phyloP scores from a whole-genome alignment of 2,113 vertebrate species.

The Rafetus swinhoei region DNA sequence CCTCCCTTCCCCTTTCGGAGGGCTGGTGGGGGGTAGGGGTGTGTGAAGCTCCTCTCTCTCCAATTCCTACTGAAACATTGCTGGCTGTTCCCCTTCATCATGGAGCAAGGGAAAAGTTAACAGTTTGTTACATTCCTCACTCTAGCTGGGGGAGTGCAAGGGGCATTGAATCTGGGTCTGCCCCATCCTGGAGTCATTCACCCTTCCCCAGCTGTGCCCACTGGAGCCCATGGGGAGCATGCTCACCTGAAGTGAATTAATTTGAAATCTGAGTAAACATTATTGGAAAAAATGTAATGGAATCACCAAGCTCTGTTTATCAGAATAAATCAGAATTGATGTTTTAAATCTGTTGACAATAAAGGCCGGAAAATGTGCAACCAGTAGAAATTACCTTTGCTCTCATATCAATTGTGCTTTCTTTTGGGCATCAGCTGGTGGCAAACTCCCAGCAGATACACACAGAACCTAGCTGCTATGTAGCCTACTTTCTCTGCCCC shows the following conservation, averaged over 20 bases:
- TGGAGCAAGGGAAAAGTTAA: no score
- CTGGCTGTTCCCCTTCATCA: no score
- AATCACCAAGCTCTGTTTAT: not conserved
- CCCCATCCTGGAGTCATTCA: no score
- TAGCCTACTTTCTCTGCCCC: not conserved
- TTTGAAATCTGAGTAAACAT: not conserved
- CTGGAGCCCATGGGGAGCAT: not conserved
- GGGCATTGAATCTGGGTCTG: no score
- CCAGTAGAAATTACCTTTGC: not conserved
- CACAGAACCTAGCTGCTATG: not conserved
- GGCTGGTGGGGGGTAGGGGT: no score
- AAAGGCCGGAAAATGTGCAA: not conserved
- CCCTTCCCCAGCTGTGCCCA: no score
- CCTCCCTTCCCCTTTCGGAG: no score
- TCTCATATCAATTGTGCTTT: not conserved
- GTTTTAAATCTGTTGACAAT: not conserved
- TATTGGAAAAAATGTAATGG: not conserved
- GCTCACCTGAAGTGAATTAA: rapidly evolving
- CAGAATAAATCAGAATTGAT: rapidly evolving
- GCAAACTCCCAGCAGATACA: not conserved
- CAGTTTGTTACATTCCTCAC: no score
- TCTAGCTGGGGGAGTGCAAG: no score
- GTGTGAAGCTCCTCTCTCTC: no score
- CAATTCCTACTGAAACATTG: no score
- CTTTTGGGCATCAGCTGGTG: not conserved